Percentiles rank a stretch among this genome's conserved stretches.
Evolutionary conservation across 1,140 invertebrate species (phyloP).

Genomic region (Brachionus manjavacas): DNA sequence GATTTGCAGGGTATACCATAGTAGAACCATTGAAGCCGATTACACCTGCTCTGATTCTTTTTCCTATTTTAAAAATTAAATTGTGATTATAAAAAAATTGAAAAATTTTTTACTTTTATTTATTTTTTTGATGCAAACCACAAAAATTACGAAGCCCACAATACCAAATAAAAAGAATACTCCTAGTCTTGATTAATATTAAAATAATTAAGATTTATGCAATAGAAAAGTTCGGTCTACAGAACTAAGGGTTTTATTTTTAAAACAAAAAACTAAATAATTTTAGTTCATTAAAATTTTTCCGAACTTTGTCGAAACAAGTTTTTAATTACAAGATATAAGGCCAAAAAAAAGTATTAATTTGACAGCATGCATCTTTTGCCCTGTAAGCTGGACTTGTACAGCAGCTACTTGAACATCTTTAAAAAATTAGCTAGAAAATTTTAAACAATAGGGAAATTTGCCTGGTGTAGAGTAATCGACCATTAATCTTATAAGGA

Average conservation of each 20-base stretch:
- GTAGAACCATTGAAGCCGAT: background rate
- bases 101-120: background rate
- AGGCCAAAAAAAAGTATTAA: background rate
- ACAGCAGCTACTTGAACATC: background rate
- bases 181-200: background rate
- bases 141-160: background rate
- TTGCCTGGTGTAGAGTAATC: background rate
- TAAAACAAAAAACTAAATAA: too few relatives aligned
- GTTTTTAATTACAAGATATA: background rate
- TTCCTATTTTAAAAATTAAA: background rate
- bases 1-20: background rate
- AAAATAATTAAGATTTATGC: background rate
- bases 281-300: background rate
- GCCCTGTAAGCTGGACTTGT: background rate
- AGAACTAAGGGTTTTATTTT: too few relatives aligned
- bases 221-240: too few relatives aligned
- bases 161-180: background rate
- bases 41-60: background rate
- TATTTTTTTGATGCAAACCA: background rate
- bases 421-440: background rate
- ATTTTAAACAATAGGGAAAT: background rate
- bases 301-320: background rate
- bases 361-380: background rate
- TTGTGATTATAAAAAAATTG: background rate
- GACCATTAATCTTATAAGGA: background rate